Evolutionary conservation across 2,797 vertebrate genomes (phyloP).

Genomic region (Ceyx erithaca): DNA sequence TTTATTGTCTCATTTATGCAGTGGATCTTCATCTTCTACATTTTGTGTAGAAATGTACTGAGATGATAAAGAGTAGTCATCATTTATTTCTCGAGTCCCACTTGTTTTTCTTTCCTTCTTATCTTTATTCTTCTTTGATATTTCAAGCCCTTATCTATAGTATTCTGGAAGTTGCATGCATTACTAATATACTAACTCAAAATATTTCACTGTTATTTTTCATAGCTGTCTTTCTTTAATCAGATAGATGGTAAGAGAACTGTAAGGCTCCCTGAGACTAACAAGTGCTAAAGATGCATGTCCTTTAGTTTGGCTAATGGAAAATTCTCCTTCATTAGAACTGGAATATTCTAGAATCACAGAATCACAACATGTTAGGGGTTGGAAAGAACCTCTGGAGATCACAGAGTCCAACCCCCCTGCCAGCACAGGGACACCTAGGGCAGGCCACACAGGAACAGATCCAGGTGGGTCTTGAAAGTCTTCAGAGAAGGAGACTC

Average conservation of each 20-base stretch:
- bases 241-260: neutral
- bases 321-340: neutral
- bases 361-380: too few species aligned
- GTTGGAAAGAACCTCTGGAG: too few species aligned
- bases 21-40: neutral
- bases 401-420: too few species aligned
- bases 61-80: slow-evolving; percentile 28
- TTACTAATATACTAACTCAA: slow-evolving; percentile 21
- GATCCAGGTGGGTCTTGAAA: too few species aligned
- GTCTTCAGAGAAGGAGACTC: too few species aligned
- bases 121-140: slow-evolving; percentile 50
- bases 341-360: neutral
- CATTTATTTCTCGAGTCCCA: slow-evolving; percentile 18
- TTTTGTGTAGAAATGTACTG: neutral
- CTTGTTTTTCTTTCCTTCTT: slow-evolving; percentile 38
- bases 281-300: neutral
- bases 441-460: too few species aligned
- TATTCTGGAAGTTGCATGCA: slow-evolving; percentile 34
- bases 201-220: slow-evolving; percentile 52
- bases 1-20: neutral
- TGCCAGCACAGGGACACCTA: too few species aligned
- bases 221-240: slow-evolving; percentile 25
- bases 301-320: neutral
- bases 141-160: slow-evolving; percentile 37
- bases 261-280: neutral